Evolutionary conservation across 2,113 vertebrate genomes (phyloP).

Genomic region (Carassius auratus): DNA sequence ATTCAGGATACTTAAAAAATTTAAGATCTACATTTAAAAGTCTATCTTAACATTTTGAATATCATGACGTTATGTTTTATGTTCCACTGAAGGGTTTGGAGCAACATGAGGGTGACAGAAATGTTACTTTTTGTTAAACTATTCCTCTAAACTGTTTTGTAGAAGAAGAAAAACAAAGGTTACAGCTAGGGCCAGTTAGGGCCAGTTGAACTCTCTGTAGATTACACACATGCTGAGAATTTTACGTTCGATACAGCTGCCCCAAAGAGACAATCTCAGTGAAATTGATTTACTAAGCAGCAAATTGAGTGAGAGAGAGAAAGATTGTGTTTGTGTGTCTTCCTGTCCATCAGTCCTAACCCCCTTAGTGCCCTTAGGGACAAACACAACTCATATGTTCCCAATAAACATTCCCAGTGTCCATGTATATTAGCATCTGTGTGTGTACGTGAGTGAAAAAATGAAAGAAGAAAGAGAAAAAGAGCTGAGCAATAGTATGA

Average conservation of each 20-base stretch:
- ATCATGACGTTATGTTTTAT: no score
- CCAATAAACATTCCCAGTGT: conserved; percentile 40
- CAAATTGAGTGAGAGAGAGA: not conserved
- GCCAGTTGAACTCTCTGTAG: not conserved
- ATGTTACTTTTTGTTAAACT: not conserved
- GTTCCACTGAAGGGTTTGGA: not conserved
- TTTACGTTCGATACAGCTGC: conserved; percentile 25
- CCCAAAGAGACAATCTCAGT: conserved; percentile 16
- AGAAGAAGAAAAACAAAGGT: not conserved
- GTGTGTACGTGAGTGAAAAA: conserved; percentile 14
- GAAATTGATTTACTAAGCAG: conserved; percentile 6
- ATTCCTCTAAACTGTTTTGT: not conserved
- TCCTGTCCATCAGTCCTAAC: conserved; percentile 30
- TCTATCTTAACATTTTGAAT: not conserved
- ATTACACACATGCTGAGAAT: conserved; percentile 23
- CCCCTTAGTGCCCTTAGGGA: conserved; percentile 17
- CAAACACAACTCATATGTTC: conserved; percentile 28
- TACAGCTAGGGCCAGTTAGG: not conserved
- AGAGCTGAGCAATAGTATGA: not conserved
- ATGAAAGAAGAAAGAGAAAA: not conserved
- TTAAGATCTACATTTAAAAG: not conserved
- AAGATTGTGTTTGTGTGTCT: not conserved
- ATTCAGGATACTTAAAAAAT: no score
- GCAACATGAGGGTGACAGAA: not conserved
- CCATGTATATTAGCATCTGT: conserved; percentile 7